Conservation (phyloP, 2,113 vertebrate species). For the Myiozetetes cayanensis region DNA sequence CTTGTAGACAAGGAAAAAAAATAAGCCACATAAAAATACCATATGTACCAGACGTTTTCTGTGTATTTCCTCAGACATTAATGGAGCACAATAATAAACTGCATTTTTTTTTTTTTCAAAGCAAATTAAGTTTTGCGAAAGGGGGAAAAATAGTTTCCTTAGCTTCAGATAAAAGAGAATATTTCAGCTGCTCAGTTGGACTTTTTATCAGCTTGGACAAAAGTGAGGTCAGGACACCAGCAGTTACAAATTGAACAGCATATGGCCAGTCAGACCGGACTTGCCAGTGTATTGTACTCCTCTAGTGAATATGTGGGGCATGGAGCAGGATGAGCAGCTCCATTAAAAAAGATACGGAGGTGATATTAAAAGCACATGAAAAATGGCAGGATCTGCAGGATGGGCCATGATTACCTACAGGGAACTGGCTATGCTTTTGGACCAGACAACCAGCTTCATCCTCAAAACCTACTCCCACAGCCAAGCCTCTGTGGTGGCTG, state of each 20-base stretch:
- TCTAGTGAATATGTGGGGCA: neutral
- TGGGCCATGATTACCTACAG: neutral
- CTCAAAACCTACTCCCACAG: rapidly evolving
- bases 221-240: slow-evolving; percentile 36
- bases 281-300: slow-evolving; percentile 22
- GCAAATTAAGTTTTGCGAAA: slow-evolving; percentile 29
- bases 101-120: neutral
- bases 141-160: neutral
- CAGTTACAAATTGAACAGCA: slow-evolving; percentile 37
- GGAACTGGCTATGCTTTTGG: neutral
- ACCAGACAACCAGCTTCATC: neutral
- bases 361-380: neutral
- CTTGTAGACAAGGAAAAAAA: slow-evolving; percentile 41
- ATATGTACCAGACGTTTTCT: slow-evolving; percentile 34
- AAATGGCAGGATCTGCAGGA: neutral
- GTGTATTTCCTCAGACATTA: slow-evolving; percentile 26
- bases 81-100: slow-evolving; percentile 19
- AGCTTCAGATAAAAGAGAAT: neutral
- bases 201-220: neutral
- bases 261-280: neutral
- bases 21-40: slow-evolving; percentile 45
- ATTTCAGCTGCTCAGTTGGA: slow-evolving; percentile 4
- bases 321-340: neutral
- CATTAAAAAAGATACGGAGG: neutral
- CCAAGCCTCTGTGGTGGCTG: neutral